Percentiles rank a stretch among this genome's conserved stretches.
phyloP scores from a whole-genome alignment of 2,797 vertebrate genomes.

The Pangasius sanitwongsei region DNA sequence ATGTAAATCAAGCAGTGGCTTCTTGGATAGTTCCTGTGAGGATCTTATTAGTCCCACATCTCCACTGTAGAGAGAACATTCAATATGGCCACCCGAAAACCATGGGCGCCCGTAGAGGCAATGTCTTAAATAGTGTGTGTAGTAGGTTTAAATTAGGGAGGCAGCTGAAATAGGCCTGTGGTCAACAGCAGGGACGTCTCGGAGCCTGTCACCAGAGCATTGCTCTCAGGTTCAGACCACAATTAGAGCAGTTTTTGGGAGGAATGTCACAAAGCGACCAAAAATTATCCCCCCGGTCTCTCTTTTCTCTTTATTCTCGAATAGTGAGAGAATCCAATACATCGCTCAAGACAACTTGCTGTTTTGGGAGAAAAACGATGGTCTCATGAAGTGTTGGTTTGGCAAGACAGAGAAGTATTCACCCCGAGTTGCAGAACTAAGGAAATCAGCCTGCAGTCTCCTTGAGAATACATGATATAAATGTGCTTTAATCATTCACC shows the following conservation, averaged over 20 bases:
- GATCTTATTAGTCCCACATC: conserved; percentile 52
- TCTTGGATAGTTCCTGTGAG: conserved; percentile 50
- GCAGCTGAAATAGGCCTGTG: conserved; percentile 62
- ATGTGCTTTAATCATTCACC: conserved; percentile 36
- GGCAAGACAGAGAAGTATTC: conserved; percentile 42
- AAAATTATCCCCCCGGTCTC: conserved; percentile 50
- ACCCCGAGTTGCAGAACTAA: conserved; percentile 27
- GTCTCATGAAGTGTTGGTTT: conserved; percentile 36
- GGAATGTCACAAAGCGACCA: conserved; percentile 58
- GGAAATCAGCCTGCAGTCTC: conserved; percentile 33
- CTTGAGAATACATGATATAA: conserved; percentile 28
- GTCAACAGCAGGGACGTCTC: conserved; percentile 57
- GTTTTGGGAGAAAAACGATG: conserved; percentile 26
- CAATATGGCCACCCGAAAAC: conserved; percentile 48
- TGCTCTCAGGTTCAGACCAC: conserved; percentile 64
- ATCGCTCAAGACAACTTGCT: conserved; percentile 32
- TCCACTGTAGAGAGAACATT: conserved; percentile 45
- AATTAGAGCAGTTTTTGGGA: conserved; percentile 59
- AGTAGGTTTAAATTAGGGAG: conserved; percentile 63
- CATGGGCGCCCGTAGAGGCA: conserved; percentile 44
- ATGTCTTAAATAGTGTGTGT: conserved; percentile 57
- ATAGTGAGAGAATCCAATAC: conserved; percentile 43
- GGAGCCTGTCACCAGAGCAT: conserved; percentile 58
- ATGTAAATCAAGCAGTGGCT: conserved; percentile 54
- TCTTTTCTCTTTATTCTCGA: conserved; percentile 36